Evolutionary conservation across 2,113 vertebrate species (phyloP).

Genomic region (Chlamydotis undulata): DNA sequence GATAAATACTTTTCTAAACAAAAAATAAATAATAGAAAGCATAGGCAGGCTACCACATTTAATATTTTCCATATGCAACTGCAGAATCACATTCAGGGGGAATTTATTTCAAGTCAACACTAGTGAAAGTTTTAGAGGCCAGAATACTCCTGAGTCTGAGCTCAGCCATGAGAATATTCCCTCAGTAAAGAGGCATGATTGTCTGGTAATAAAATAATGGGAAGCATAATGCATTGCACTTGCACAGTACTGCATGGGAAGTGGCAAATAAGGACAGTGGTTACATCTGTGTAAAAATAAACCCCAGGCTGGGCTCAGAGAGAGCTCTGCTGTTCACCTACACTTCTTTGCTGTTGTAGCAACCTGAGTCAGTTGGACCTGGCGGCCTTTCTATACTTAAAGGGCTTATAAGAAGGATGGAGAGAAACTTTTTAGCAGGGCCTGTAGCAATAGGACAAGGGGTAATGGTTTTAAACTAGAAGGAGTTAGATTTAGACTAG

Average conservation of each 20-base stretch:
- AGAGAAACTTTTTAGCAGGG: too few relatives aligned
- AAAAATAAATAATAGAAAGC: background rate
- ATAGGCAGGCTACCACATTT: background rate
- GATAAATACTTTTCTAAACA: constrained; percentile 19
- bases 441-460: too few relatives aligned
- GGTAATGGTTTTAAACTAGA: too few relatives aligned
- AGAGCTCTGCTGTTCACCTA: constrained; percentile 42
- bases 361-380: background rate
- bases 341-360: background rate
- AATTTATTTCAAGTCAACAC: constrained; percentile 9
- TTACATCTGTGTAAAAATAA: constrained; percentile 6
- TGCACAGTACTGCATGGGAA: background rate
- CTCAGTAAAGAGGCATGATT: background rate
- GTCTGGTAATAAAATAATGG: background rate
- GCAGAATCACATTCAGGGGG: background rate
- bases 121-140: background rate
- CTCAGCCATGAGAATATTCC: background rate
- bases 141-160: background rate
- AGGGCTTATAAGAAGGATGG: too few relatives aligned
- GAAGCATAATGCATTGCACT: background rate
- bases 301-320: constrained; percentile 2
- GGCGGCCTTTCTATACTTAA: too few relatives aligned
- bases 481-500: too few relatives aligned
- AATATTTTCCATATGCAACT: constrained; percentile 19
- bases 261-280: constrained; percentile 34